Evolutionary conservation across 1,140 invertebrate species (phyloP), one percentile per base, ranked within the genome.

Genomic region (Drosophila obscura): DNA sequence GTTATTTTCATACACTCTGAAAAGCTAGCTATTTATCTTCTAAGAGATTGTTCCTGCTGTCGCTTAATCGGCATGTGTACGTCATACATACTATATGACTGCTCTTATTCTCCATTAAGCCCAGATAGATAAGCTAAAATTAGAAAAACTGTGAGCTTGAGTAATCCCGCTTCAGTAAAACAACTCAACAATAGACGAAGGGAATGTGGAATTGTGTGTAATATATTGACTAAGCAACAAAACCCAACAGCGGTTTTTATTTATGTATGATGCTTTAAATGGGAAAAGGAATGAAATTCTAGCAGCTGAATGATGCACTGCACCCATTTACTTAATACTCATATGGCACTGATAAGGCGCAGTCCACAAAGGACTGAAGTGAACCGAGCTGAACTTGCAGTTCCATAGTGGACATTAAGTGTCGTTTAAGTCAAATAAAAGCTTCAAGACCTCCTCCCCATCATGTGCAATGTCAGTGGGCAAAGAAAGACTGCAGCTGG

Each of bases 391-490:
- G 64, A 69, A 69, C 35, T 69, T 68, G 66, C 66, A 16, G 24
- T n/a, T 28, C 51, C 28, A 31, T 63, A 50, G 60, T 57, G 50
- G 56, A 72, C 62, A 35, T 35, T 35, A 57, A 64, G 44, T 52
- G 58, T 71, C 56, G 59, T 50, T 60, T 73, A 48, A 71, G 60
- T 72, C 64, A 65, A 63, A 56, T 66, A 72, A 56, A 63, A 68
- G 57, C 72, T 76, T 51, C 24, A 39, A 43, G 55, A 71, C 53
- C 77, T 76, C 60, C 76, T 48, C 60, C 63, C 58, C 60, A 71
- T 48, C 73, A 71, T 80, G 78, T 73, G 77, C 49, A 80, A 80
- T 80, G 61, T 75, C 50, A 43, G 16, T 31, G 26, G 39, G 15
- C 28, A 50, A 41, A 26, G 48, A 35, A 53, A 52, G 35, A 8